Evolutionary conservation across 1,140 invertebrate species (phyloP).

Genomic region (Drosophila kanapiae): DNA sequence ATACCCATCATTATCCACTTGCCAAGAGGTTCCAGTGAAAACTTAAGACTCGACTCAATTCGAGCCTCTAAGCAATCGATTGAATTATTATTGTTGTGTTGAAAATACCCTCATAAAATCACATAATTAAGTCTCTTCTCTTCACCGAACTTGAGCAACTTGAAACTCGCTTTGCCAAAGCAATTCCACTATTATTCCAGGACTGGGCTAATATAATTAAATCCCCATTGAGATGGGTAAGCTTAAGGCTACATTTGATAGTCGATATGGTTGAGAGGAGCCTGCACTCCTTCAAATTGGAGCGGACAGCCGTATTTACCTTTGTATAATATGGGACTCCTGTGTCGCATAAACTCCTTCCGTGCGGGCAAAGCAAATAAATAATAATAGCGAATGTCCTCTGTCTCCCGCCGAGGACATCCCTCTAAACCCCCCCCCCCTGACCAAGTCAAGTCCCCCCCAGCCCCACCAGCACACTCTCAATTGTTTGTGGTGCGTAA

Average conservation of each 20-base stretch:
- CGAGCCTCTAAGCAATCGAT: conserved; percentile 1
- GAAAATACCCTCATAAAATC: conserved; percentile 7
- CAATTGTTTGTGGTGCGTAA: conserved; percentile 53
- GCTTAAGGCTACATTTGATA: background rate
- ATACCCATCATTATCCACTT: conserved; percentile 1
- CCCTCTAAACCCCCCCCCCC: conserved; percentile 23
- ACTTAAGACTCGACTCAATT: background rate
- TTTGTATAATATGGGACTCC: conserved; percentile 21
- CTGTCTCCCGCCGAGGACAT: conserved; percentile 25
- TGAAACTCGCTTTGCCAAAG: background rate
- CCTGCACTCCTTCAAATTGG: conserved; percentile 19
- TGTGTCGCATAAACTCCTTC: conserved; percentile 20
- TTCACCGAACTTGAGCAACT: background rate
- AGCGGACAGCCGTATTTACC: conserved; percentile 26
- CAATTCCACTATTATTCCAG: background rate
- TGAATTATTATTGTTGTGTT: conserved; percentile 5
- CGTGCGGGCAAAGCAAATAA: conserved; percentile 36
- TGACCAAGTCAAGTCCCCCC: conserved; percentile 12
- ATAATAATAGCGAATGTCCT: conserved; percentile 44
- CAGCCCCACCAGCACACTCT: conserved; percentile 20
- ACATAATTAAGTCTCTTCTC: background rate
- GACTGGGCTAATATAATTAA: conserved; percentile 8
- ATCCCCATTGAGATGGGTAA: background rate
- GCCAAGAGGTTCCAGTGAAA: conserved; percentile 5
- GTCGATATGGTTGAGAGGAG: conserved; percentile 12